A percentile compares a stretch with the other conserved stretches of the same genome.
phyloP scores from a whole-genome alignment of 2,113 vertebrate species.

The Cynocephalus volans region DNA sequence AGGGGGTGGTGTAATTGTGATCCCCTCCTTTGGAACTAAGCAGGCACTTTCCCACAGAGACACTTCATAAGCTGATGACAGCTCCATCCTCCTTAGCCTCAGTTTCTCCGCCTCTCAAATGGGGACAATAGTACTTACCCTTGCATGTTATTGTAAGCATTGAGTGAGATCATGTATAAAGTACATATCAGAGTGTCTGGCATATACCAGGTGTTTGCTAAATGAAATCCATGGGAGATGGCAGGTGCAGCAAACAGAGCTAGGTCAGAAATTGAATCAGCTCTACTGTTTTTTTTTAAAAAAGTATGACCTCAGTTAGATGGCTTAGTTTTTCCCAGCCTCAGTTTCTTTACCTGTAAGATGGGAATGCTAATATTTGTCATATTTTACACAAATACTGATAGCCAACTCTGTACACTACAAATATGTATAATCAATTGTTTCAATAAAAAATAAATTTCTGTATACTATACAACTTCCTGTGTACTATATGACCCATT shows the following conservation, averaged over 20 bases:
- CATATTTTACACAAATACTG: background rate
- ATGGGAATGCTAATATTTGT: conserved; percentile 17
- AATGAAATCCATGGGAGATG: background rate
- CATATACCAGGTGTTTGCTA: background rate
- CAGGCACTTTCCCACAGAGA: background rate
- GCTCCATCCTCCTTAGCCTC: background rate
- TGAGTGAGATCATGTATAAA: background rate
- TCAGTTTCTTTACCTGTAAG: background rate
- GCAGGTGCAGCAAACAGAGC: background rate
- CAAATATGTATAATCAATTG: too few relatives aligned
- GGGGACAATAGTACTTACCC: background rate
- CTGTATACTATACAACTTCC: background rate
- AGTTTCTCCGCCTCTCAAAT: conserved; percentile 26
- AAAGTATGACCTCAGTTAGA: background rate
- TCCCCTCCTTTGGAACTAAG: background rate
- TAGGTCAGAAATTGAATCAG: background rate
- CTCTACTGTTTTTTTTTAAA: background rate
- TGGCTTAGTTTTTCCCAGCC: conserved; percentile 33
- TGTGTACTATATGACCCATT: background rate
- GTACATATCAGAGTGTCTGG: background rate
- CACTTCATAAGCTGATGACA: background rate
- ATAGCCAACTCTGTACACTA: too few relatives aligned
- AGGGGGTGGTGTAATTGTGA: background rate
- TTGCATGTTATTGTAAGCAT: background rate
- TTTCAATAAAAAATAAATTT: background rate